phyloP scores from a whole-genome alignment of 2,888 invertebrate genomes.

The Mythimna lalbum region DNA sequence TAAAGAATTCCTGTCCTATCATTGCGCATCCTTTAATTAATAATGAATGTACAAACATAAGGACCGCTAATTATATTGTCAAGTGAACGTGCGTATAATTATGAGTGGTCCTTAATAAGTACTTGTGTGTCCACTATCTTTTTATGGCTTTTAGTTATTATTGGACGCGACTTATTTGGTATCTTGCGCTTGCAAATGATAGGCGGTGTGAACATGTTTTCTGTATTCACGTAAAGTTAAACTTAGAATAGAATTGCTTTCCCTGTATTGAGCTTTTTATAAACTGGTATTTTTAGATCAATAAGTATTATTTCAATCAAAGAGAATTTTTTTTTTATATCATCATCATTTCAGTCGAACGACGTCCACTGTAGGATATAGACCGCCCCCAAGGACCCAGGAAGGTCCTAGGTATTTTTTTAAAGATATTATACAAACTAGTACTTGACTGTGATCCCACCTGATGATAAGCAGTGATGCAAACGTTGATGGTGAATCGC shows the following conservation, averaged over 20 bases:
- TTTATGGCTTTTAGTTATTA: constrained; percentile 41
- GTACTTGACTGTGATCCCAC: too few species aligned
- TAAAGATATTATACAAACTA: too few species aligned
- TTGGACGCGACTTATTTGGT: constrained; percentile 40
- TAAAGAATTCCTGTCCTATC: not conserved
- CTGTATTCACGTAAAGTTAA: not conserved
- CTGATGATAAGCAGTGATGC: too few species aligned
- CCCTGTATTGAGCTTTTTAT: not conserved
- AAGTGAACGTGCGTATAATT: constrained; percentile 20
- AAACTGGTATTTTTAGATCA: not conserved
- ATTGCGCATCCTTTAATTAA: constrained; percentile 1
- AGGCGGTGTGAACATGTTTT: constrained; percentile 11
- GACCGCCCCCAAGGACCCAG: too few species aligned
- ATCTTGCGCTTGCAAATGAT: constrained; percentile 17
- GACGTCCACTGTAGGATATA: too few species aligned
- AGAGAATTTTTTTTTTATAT: too few species aligned
- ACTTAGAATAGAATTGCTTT: not conserved
- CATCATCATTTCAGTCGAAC: too few species aligned
- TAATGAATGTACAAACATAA: constrained; percentile 11
- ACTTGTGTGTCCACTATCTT: constrained; percentile 16
- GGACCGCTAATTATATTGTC: constrained; percentile 39
- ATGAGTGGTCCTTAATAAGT: constrained; percentile 29
- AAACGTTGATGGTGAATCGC: too few species aligned
- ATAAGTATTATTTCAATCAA: too few species aligned
- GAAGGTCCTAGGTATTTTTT: too few species aligned